Evolutionary conservation across 2,888 invertebrate genomes (phyloP).

Genomic region (Lymantria monacha): DNA sequence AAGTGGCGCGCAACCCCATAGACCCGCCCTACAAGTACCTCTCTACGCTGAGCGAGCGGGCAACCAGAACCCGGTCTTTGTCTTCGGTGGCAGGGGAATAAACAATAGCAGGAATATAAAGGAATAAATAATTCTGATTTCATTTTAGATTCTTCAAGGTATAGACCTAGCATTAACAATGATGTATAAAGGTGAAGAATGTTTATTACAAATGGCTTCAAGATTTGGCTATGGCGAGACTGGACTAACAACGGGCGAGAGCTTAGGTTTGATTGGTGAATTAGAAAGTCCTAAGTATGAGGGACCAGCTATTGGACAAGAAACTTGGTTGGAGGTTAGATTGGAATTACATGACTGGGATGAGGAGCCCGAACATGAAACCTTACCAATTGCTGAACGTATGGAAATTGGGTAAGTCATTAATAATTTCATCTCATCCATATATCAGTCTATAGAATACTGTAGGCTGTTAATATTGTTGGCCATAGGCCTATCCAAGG

Average conservation of each 20-base stretch:
- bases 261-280: slow-evolving; percentile 64
- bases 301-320: slow-evolving; percentile 84
- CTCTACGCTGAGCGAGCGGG: too few relatives aligned
- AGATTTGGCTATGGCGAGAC: slow-evolving; percentile 91
- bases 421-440: neutral
- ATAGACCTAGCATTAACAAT: slow-evolving; percentile 92
- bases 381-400: slow-evolving; percentile 84
- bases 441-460: neutral
- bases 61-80: too few relatives aligned
- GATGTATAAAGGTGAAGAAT: slow-evolving; percentile 92
- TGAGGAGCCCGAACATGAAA: slow-evolving; percentile 86
- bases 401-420: slow-evolving; percentile 87
- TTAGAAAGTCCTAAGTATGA: slow-evolving; percentile 52
- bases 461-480: neutral
- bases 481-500: too few relatives aligned
- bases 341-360: slow-evolving; percentile 87
- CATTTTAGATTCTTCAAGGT: slow-evolving; percentile 86
- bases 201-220: slow-evolving; percentile 87
- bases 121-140: neutral
- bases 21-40: too few relatives aligned
- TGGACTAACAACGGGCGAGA: slow-evolving; percentile 83
- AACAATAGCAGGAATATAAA: too few relatives aligned
- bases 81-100: too few relatives aligned
- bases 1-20: too few relatives aligned
- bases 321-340: slow-evolving; percentile 85